Base-by-base conservation (phyloP, 2,113 vertebrate genomes). In the Agapornis roseicollis region DNA sequence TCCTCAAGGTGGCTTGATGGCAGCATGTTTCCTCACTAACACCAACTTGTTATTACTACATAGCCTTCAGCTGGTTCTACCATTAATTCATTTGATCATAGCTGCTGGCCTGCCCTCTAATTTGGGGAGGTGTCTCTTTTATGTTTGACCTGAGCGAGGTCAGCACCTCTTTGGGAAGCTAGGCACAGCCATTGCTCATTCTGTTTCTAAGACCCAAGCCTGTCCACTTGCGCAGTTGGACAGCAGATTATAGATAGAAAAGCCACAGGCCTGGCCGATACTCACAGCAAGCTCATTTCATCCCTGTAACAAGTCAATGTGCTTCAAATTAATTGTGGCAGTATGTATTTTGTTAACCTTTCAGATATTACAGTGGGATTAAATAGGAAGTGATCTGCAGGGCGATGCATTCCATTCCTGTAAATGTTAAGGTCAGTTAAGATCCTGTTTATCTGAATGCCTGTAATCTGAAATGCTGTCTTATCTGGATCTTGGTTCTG, bases 401-500 rank as follows among this genome's bases (percentile, higher is more conserved):
- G 86, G 76, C 77, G 23, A 64, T 72, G 5, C 37, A 55, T 58
- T 92, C 90, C 42, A 15, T 78, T 72, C 70, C 80, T 81, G 46
- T 85, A 69, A 94, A 89, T 50, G 74, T 73, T 89, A 87, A 91
- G 89, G 86, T 85, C 88, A 58, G 73, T 88, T 92, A 60, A 87
- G 90, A 84, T 85, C 86, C 80, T 93, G 66, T 92, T 96, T 94
- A 82, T 93, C 92, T 92, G 61, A 90, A 93, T 90, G 79, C 73
- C 37, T 95, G 92, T 92, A 79, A 96, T 94, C 93, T 93, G 56
- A 89, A 95, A 92, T 82, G 88, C 88, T 92, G 47, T 82, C 78
- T 95, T 94, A 90, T 85, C 88, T 11, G 4, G 56, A 58, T 79
- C 88, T 76, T 42, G 11, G 39, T 76, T 87, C 44, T 81, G 61